Conservation (phyloP, 2,888 invertebrate species). For the Zygothrica quintamaculata region DNA sequence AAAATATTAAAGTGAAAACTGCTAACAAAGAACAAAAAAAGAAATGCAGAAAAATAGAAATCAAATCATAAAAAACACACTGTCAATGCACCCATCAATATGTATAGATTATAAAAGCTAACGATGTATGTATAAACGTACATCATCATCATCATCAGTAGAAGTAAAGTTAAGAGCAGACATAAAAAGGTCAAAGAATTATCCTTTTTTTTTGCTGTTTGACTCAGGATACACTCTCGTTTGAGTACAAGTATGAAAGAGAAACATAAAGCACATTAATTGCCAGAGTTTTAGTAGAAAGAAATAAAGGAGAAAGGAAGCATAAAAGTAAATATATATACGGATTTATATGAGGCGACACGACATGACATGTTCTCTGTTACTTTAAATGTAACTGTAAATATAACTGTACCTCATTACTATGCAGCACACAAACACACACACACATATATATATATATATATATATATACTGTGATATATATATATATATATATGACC, state of each 20-base stretch:
- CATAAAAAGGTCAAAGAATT: conserved; percentile 50
- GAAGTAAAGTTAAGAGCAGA: conserved; percentile 22
- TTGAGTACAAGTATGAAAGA: conserved; percentile 53
- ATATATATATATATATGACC: conserved; percentile 30
- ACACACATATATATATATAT: too few species aligned
- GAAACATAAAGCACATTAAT: conserved; percentile 72
- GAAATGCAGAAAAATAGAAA: conserved; percentile 1
- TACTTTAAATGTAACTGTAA: conserved; percentile 14
- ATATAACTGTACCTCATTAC: conserved; percentile 64
- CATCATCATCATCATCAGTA: conserved; percentile 35
- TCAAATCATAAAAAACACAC: conserved; percentile 33
- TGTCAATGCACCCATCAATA: conserved; percentile 55
- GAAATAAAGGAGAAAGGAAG: conserved; percentile 19
- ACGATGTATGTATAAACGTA: too few species aligned
- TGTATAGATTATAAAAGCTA: too few species aligned
- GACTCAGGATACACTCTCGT: conserved; percentile 21
- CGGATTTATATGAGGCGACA: conserved; percentile 41
- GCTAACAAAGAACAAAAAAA: too few species aligned
- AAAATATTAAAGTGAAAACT: conserved; percentile 29
- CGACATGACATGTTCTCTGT: conserved; percentile 40
- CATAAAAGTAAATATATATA: too few species aligned
- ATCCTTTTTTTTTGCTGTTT: too few species aligned
- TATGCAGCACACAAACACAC: conserved; percentile 76
- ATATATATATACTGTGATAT: too few species aligned
- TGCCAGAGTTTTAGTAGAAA: conserved; percentile 50